Percentiles rank a stretch among this genome's conserved stretches.
Evolutionary conservation across 2,888 invertebrate genomes (phyloP).

Genomic region (Cephus pulcher): DNA sequence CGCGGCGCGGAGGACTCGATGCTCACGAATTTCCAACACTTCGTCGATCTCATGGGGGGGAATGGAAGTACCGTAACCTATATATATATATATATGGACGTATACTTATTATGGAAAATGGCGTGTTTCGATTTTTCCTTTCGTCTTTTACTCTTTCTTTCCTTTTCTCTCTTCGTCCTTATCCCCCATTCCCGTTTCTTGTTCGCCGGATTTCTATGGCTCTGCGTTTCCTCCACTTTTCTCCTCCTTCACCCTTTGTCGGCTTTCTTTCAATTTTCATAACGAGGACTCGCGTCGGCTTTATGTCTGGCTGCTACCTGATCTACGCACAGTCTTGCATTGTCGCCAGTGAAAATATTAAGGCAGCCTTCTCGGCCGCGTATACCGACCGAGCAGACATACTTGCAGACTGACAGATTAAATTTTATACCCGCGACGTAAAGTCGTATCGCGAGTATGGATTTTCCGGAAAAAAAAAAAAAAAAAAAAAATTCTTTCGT

Average conservation of each 20-base stretch:
- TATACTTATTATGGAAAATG: slow-evolving; percentile 17
- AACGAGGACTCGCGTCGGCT: slow-evolving; percentile 44
- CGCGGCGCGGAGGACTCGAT: slow-evolving; percentile 29
- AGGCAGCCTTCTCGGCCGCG: not conserved
- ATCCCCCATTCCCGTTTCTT: slow-evolving; percentile 4
- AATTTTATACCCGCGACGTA: not conserved
- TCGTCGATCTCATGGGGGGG: not conserved
- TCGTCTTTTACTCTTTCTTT: slow-evolving; percentile 13
- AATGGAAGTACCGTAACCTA: not conserved
- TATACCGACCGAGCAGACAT: not conserved
- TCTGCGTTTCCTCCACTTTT: slow-evolving; percentile 21
- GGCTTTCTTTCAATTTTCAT: slow-evolving; percentile 46
- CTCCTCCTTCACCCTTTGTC: slow-evolving; percentile 30
- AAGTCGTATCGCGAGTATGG: not conserved
- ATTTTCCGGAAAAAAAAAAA: not conserved
- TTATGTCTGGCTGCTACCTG: slow-evolving; percentile 1
- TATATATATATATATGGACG: not conserved
- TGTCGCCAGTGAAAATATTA: not conserved
- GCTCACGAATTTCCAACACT: slow-evolving; percentile 26
- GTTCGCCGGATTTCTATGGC: not conserved
- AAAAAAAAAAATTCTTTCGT: slow-evolving; percentile 12
- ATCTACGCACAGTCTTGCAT: not conserved
- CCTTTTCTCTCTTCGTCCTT: slow-evolving; percentile 14
- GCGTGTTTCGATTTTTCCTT: slow-evolving; percentile 7
- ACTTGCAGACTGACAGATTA: not conserved